Evolutionary conservation across 2,797 vertebrate genomes (phyloP).

Genomic region (Thunnus albacares): DNA sequence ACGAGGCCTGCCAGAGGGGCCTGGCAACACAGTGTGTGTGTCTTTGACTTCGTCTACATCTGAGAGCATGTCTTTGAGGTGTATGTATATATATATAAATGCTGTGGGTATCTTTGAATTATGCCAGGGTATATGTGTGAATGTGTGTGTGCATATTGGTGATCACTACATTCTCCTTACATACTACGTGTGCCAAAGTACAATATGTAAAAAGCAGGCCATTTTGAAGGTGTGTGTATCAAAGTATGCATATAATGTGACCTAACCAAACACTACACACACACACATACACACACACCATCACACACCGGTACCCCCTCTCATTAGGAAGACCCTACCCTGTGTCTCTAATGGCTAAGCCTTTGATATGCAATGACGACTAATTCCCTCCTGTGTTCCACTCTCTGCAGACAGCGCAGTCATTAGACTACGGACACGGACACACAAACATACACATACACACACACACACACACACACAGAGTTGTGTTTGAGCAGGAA

Average conservation of each 20-base stretch:
- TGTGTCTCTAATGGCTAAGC: constrained; percentile 77
- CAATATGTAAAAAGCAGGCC: constrained; percentile 14
- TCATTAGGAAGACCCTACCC: constrained; percentile 82
- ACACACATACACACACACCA: constrained; percentile 31
- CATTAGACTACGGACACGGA: constrained; percentile 73
- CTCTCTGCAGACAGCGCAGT: constrained; percentile 80
- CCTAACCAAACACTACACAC: constrained; percentile 50
- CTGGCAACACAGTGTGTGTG: constrained; percentile 58
- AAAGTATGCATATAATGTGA: constrained; percentile 53
- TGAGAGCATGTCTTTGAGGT: constrained; percentile 49
- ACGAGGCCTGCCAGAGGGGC: constrained; percentile 79
- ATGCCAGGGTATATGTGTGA: background rate
- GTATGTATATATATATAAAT: constrained; percentile 8
- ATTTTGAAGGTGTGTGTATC: constrained; percentile 56
- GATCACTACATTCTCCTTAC: constrained; percentile 8
- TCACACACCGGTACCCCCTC: constrained; percentile 68
- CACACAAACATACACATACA: constrained; percentile 40
- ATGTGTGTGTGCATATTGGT: background rate
- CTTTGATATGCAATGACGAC: constrained; percentile 88
- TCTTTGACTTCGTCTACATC: constrained; percentile 62
- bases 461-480: constrained; percentile 39
- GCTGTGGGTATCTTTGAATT: constrained; percentile 14
- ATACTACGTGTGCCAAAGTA: constrained; percentile 10
- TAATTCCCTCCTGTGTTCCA: constrained; percentile 85
- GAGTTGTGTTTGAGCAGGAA: constrained; percentile 52